Conservation (phyloP, 2,797 vertebrate genomes). For the Helostoma temminkii region DNA sequence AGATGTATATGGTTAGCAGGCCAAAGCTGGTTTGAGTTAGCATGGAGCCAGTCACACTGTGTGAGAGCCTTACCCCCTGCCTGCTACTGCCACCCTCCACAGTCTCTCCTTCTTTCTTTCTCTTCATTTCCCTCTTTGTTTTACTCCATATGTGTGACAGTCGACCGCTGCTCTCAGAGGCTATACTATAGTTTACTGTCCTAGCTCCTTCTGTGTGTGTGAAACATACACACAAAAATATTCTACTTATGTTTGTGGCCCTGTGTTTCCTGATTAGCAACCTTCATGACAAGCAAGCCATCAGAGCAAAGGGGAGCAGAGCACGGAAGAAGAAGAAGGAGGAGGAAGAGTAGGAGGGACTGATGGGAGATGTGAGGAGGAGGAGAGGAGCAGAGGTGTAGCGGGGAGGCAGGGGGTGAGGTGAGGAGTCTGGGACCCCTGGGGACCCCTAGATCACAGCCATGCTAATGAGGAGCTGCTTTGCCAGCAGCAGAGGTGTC, state of each 20-base stretch:
- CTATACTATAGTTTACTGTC: constrained; percentile 34
- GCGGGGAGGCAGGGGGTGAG: constrained; percentile 65
- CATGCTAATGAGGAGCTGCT: constrained; percentile 88
- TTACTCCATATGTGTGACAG: constrained; percentile 59
- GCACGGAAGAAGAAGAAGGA: constrained; percentile 28
- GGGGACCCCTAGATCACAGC: constrained; percentile 88
- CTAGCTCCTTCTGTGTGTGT: constrained; percentile 9
- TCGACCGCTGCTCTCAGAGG: constrained; percentile 25
- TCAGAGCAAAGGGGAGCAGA: constrained; percentile 73
- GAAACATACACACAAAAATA: constrained; percentile 13
- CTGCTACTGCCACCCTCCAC: constrained; percentile 78
- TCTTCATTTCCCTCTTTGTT: constrained; percentile 54
- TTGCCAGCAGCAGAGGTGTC: constrained; percentile 87
- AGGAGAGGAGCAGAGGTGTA: constrained; percentile 63
- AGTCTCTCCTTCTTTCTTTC: constrained; percentile 51
- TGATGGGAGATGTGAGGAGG: constrained; percentile 54
- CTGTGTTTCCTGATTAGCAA: constrained; percentile 78
- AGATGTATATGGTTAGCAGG: constrained; percentile 79
- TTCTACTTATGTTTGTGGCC: constrained; percentile 66
- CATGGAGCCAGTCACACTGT: constrained; percentile 95
- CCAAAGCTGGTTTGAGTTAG: constrained; percentile 86
- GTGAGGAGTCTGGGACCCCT: constrained; percentile 82
- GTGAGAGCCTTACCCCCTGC: constrained; percentile 88
- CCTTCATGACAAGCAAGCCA: constrained; percentile 83
- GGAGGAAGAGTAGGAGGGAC: constrained; percentile 56